These are phyloP conservation scores for Cynaeus angustus DNA, from an alignment of 2,888 invertebrate genomes.

Conservation along the genomic window DNA sequence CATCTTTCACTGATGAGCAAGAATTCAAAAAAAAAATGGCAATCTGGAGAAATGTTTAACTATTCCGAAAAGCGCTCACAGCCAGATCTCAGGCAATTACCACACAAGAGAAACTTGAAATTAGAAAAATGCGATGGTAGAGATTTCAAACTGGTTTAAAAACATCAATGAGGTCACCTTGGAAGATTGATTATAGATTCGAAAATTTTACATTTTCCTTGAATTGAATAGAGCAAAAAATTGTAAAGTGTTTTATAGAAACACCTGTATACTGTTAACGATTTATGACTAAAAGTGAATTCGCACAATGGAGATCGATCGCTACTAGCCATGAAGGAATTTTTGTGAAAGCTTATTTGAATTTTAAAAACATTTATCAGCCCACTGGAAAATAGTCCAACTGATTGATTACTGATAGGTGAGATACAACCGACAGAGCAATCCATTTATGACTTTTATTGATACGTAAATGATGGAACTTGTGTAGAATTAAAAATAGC, in stretches of 20 bases:
- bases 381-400: constrained; percentile 22
- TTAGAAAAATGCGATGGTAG: constrained; percentile 37
- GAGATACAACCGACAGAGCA: constrained; percentile 24
- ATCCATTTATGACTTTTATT: constrained; percentile 38
- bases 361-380: constrained; percentile 36
- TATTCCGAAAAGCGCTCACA: constrained; percentile 24
- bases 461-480: constrained; percentile 21
- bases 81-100: constrained; percentile 24
- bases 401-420: constrained; percentile 40
- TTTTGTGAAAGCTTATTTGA: constrained; percentile 40
- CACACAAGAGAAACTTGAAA: constrained; percentile 36
- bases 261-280: constrained; percentile 18
- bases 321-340: constrained; percentile 25
- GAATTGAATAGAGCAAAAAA: constrained; percentile 15
- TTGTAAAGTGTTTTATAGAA: constrained; percentile 5
- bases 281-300: constrained; percentile 34
- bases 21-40: constrained; percentile 10
- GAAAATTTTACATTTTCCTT: constrained; percentile 42
- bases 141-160: constrained; percentile 42
- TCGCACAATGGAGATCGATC: constrained; percentile 27
- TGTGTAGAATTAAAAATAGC: no score
- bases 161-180: constrained; percentile 44
- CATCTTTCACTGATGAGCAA: not conserved
- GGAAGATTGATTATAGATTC: constrained; percentile 40
- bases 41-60: constrained; percentile 24